A percentile compares a stretch with the other conserved stretches of the same genome.
These are phyloP conservation scores for Apomyelois bistriatella DNA, from an alignment of 2,888 invertebrate genomes.

Conservation along the genomic window DNA sequence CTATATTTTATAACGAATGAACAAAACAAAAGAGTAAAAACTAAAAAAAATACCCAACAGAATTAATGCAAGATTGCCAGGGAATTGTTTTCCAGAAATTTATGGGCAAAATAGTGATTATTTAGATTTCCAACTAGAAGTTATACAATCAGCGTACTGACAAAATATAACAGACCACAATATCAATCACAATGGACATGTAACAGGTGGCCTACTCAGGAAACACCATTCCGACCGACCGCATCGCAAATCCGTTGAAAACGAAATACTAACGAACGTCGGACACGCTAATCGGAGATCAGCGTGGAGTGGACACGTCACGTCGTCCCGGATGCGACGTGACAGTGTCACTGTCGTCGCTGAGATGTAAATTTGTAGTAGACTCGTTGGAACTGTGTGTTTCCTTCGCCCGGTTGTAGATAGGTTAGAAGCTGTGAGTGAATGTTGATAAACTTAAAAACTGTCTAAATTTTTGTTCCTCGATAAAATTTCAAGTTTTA, in stretches of 20 bases:
- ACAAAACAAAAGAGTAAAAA: too few species aligned
- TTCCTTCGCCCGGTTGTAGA: background rate
- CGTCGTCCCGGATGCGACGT: conserved; percentile 21
- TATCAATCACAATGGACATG: background rate
- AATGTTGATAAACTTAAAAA: too few species aligned
- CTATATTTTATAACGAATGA: too few species aligned
- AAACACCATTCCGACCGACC: background rate
- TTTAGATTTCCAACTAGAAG: too few species aligned
- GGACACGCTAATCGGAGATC: conserved; percentile 20
- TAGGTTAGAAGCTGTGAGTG: background rate
- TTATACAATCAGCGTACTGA: too few species aligned
- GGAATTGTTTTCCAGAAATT: too few species aligned
- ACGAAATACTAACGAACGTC: background rate
- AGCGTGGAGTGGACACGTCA: conserved; percentile 19
- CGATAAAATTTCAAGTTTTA: too few species aligned
- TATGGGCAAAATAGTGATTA: too few species aligned
- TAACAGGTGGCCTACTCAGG: background rate
- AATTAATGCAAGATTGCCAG: too few species aligned
- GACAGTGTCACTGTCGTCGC: conserved; percentile 19
- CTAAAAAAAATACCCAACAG: too few species aligned
- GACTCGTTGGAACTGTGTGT: background rate
- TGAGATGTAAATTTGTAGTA: conserved; percentile 5
- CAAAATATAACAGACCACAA: background rate
- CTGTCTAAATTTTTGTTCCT: too few species aligned
- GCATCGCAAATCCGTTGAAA: background rate